Conservation (phyloP, 2,113 vertebrate species). For the Aramus guarauna region DNA sequence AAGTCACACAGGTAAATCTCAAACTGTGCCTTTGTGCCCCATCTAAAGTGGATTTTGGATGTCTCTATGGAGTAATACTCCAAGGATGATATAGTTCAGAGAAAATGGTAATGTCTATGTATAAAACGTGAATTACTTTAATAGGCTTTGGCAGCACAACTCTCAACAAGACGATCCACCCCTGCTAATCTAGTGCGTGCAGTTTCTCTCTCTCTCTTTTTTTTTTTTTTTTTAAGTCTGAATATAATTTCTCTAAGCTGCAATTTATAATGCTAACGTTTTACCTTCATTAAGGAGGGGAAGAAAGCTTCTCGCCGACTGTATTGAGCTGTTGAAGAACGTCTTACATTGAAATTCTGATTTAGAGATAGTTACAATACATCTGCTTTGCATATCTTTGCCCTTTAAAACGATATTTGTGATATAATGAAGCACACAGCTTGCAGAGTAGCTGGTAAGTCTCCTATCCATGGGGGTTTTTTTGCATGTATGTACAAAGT, state of each 20-base stretch:
- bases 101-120: slow-evolving; percentile 62
- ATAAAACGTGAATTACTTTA: slow-evolving; percentile 58
- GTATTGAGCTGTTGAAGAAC: background rate
- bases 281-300: background rate
- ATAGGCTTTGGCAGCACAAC: slow-evolving; percentile 45
- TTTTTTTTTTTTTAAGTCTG: background rate
- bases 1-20: slow-evolving; percentile 49
- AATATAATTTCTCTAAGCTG: slow-evolving; percentile 45
- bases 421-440: background rate
- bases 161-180: slow-evolving; percentile 47
- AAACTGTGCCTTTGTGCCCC: slow-evolving; percentile 39
- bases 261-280: slow-evolving; percentile 41
- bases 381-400: slow-evolving; percentile 43
- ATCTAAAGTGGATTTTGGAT: slow-evolving; percentile 56
- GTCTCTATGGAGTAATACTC: slow-evolving; percentile 50
- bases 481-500: background rate
- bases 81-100: slow-evolving; percentile 41
- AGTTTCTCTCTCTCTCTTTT: background rate
- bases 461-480: background rate
- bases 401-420: slow-evolving; percentile 19
- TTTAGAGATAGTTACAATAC: background rate
- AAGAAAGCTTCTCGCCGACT: background rate
- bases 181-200: background rate
- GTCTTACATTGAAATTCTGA: slow-evolving; percentile 11
- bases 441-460: slow-evolving; percentile 3